Evolutionary conservation across 2,888 invertebrate genomes (phyloP), one percentile per base, ranked within the genome.

Genomic region (Cinara cedri): DNA sequence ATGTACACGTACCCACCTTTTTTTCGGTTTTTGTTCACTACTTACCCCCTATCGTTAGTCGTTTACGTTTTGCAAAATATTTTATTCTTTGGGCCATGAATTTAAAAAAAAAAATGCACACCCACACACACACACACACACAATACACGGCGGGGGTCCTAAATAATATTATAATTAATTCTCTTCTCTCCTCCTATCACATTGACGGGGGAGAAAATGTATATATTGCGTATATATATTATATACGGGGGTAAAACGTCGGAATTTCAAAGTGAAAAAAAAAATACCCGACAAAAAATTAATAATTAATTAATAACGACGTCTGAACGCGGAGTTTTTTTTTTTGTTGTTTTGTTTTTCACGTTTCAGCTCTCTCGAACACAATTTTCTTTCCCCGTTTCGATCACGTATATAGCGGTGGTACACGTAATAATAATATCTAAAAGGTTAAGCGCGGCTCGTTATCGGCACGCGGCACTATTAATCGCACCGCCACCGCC

Each of bases 161-260:
- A n/a, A n/a, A n/a, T n/a, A n/a, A n/a, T n/a, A 70, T 70, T 21
- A 71, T 71, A 71, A 70, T 71, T 71, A 71, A 71, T 71, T 55
- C 54, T 54, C 16, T 21, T 16, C 54, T 21, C 70, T 21, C n/a
- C n/a, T n/a, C n/a, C n/a, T n/a, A n/a, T n/a, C n/a, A n/a, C n/a
- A n/a, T n/a, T n/a, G n/a, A 42, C 34, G 26, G 21, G 71, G 21
- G 55, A 21, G 42, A 21, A 54, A n/a, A n/a, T n/a, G n/a, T n/a
- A n/a, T n/a, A n/a, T n/a, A n/a, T n/a, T n/a, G n/a, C n/a, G n/a
- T n/a, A n/a, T n/a, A n/a, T n/a, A n/a, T n/a, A n/a, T n/a, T n/a
- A n/a, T n/a, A n/a, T n/a, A n/a, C n/a, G n/a, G n/a, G n/a, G 26
- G 19, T 70, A 54, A 34, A 70, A 70, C 44, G 71, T 44, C 19